A percentile compares a stretch with the other conserved stretches of the same genome.
Evolutionary conservation across 2,113 vertebrate species (phyloP).

Genomic region (Danionella cerebrum): DNA sequence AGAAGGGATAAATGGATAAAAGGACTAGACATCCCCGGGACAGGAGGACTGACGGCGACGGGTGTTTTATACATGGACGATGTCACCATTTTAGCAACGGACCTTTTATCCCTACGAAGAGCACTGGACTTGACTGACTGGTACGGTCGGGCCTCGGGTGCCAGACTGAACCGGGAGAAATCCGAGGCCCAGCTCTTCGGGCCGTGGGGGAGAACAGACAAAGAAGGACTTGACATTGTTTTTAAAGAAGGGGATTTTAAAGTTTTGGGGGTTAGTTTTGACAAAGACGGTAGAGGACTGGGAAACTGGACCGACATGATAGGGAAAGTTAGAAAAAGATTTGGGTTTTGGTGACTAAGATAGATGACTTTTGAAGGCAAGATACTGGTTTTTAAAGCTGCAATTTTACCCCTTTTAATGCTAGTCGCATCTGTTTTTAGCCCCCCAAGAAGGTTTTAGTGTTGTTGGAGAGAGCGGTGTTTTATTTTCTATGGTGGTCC

Average conservation of each 20-base stretch:
- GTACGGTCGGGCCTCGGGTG: neutral
- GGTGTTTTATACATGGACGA: constrained; percentile 20
- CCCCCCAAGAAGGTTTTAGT: neutral
- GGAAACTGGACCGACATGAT: neutral
- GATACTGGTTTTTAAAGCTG: constrained; percentile 17
- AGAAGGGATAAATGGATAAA: constrained; percentile 28
- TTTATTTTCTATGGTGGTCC: too few species aligned
- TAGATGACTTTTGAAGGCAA: neutral
- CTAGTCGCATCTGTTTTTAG: constrained; percentile 17
- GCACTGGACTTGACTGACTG: constrained; percentile 13
- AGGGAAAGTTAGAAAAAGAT: constrained; percentile 3
- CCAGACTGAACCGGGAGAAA: constrained; percentile 7
- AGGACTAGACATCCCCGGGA: neutral
- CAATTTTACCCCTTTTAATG: constrained; percentile 24
- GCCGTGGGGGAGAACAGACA: rapidly evolving
- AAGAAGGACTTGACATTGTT: neutral
- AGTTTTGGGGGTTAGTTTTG: neutral
- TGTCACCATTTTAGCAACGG: neutral
- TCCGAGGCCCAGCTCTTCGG: constrained; percentile 13
- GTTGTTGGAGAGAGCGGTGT: neutral
- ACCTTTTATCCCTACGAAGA: neutral
- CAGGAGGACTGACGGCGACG: neutral
- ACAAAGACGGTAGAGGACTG: neutral
- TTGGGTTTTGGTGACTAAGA: constrained; percentile 26
- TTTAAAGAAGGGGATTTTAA: neutral